Percentiles rank a stretch among this genome's conserved stretches.
Conservation (phyloP, 2,888 invertebrate genomes). For the Yponomeuta plumbellus region DNA sequence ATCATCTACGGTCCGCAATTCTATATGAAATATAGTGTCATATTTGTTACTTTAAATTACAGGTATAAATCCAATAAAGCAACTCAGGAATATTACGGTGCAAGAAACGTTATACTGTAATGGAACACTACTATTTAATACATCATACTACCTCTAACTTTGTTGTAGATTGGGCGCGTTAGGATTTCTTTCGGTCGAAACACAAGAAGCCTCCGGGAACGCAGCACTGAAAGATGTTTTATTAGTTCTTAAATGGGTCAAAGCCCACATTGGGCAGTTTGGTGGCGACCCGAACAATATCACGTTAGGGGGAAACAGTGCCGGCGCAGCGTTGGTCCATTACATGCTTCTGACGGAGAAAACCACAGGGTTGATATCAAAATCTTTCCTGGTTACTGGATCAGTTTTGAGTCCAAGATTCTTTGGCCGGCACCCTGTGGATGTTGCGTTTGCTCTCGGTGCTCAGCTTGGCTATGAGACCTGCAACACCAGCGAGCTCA, state of each 20-base stretch:
- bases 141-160: background rate
- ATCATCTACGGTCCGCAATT: conserved; percentile 35
- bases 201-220: conserved; percentile 37
- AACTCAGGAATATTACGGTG: too few species aligned
- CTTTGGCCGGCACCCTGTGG: conserved; percentile 27
- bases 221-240: conserved; percentile 42
- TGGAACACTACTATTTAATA: background rate
- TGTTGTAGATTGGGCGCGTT: conserved; percentile 41
- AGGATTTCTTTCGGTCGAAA: conserved; percentile 41
- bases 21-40: conserved; percentile 36
- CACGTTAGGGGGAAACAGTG: conserved; percentile 42
- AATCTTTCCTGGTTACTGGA: conserved; percentile 32
- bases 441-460: conserved; percentile 27
- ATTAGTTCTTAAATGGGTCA: conserved; percentile 38
- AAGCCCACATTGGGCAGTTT: conserved; percentile 37
- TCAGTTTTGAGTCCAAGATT: conserved; percentile 32
- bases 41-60: conserved; percentile 46
- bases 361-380: conserved; percentile 33
- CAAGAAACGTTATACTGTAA: too few species aligned
- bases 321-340: conserved; percentile 40
- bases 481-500: conserved; percentile 22
- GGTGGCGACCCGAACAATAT: conserved; percentile 37
- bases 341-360: conserved; percentile 37
- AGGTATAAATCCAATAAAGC: conserved; percentile 25
- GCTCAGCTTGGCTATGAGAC: conserved; percentile 26